Conservation (phyloP, 2,113 vertebrate genomes). For the Pluvianellus socialis region DNA sequence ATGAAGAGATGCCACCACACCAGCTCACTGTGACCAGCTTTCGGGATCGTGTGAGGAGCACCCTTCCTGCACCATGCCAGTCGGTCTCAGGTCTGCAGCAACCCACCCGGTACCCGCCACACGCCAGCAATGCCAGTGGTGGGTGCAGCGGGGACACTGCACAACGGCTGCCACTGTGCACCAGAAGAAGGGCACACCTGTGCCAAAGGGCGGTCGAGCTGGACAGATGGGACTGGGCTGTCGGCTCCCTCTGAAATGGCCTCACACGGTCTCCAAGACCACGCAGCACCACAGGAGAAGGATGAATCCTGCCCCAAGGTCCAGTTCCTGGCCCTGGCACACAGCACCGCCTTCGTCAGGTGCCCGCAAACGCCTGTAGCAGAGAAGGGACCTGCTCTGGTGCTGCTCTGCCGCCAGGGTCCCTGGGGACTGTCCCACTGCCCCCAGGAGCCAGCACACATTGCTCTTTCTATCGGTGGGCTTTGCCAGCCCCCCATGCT, state of each 20-base stretch:
- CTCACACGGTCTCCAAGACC: fast-evolving
- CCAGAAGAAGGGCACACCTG: neutral
- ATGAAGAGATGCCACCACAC: neutral
- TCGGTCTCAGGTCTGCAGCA: neutral
- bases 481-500: neutral
- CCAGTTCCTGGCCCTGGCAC: neutral
- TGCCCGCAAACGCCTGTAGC: fast-evolving
- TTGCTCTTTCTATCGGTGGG: fast-evolving
- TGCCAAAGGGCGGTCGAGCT: neutral
- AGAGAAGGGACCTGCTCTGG: neutral
- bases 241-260: neutral
- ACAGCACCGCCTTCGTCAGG: fast-evolving
- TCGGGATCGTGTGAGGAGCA: fast-evolving
- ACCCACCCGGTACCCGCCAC: fast-evolving
- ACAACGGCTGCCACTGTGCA: fast-evolving
- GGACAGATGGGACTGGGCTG: neutral
- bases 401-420: neutral
- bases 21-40: neutral
- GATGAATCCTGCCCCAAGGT: fast-evolving
- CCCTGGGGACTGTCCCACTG: fast-evolving
- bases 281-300: fast-evolving
- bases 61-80: neutral
- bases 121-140: fast-evolving
- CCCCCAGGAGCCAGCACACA: fast-evolving
- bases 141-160: fast-evolving